phyloP scores from a whole-genome alignment of 2,797 vertebrate genomes.

The Crax fasciolata region DNA sequence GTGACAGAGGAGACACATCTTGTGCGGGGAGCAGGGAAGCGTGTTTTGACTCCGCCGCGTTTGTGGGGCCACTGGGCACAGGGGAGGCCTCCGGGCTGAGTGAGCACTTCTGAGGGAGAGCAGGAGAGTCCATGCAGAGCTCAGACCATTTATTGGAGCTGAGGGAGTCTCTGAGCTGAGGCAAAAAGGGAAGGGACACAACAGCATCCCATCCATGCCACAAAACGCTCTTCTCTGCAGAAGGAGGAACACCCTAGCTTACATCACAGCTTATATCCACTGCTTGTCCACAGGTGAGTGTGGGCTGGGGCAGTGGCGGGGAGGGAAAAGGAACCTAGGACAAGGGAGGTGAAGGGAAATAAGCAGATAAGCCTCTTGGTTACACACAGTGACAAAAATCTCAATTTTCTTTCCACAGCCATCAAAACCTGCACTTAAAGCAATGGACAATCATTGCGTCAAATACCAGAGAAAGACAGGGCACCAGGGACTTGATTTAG shows the following conservation, averaged over 20 bases:
- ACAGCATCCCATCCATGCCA: not conserved
- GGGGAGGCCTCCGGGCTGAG: not conserved
- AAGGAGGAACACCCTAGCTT: not conserved
- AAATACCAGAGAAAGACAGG: not conserved
- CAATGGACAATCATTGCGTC: not conserved
- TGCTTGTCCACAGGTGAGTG: not conserved
- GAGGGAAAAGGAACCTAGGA: not conserved
- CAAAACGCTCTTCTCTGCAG: not conserved
- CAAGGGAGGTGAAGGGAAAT: not conserved
- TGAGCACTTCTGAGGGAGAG: not conserved
- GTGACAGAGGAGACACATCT: not conserved
- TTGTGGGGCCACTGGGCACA: not conserved
- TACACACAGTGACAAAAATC: not conserved
- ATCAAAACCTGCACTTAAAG: not conserved
- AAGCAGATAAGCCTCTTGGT: not conserved
- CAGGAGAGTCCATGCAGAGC: too few species aligned
- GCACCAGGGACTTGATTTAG: not conserved
- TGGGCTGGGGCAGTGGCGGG: not conserved
- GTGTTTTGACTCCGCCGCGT: too few species aligned
- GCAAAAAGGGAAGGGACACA: not conserved
- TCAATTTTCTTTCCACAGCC: not conserved
- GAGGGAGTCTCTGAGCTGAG: not conserved
- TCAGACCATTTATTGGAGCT: not conserved
- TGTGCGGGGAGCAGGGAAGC: rapidly evolving
- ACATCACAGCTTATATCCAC: not conserved